Evolutionary conservation across 1,140 invertebrate genomes (phyloP).

Genomic region (Spodoptera litura): DNA sequence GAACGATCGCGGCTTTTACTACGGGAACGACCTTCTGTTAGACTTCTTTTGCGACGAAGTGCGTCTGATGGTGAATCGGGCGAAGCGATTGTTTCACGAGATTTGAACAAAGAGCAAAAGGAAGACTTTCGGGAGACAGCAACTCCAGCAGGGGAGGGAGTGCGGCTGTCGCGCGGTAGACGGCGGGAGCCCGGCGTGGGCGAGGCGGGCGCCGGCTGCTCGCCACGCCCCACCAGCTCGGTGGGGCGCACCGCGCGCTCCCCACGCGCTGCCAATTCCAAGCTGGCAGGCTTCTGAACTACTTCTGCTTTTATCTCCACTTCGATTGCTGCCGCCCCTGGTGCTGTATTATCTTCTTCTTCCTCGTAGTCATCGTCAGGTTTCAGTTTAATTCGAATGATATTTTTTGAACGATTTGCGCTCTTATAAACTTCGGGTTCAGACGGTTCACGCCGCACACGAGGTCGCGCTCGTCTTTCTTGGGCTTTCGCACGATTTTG

Average conservation of each 20-base stretch:
- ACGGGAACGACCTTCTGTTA: constrained; percentile 85
- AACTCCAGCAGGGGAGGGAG: constrained; percentile 81
- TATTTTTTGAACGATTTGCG: constrained; percentile 75
- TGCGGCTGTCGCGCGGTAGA: constrained; percentile 69
- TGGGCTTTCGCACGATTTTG: constrained; percentile 70
- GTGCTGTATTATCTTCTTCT: constrained; percentile 57
- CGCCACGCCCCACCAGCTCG: constrained; percentile 33
- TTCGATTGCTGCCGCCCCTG: background rate
- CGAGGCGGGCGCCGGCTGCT: constrained; percentile 47
- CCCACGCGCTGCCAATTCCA: constrained; percentile 74
- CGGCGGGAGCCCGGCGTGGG: constrained; percentile 40
- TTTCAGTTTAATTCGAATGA: constrained; percentile 89
- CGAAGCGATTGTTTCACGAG: constrained; percentile 87
- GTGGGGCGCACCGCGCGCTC: constrained; percentile 46
- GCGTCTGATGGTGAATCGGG: constrained; percentile 88
- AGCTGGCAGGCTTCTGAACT: constrained; percentile 77
- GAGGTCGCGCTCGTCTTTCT: constrained; percentile 69
- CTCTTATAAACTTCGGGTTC: constrained; percentile 70
- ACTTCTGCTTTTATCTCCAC: background rate
- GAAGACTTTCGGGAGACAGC: constrained; percentile 91
- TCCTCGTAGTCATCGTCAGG: constrained; percentile 89
- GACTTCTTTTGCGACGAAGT: constrained; percentile 76
- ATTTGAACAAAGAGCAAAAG: constrained; percentile 92
- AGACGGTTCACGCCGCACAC: constrained; percentile 60
- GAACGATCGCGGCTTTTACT: constrained; percentile 89